Evolutionary conservation across 2,797 vertebrate genomes (phyloP), one percentile per base, ranked within the genome.

Genomic region (Choloepus didactylus): DNA sequence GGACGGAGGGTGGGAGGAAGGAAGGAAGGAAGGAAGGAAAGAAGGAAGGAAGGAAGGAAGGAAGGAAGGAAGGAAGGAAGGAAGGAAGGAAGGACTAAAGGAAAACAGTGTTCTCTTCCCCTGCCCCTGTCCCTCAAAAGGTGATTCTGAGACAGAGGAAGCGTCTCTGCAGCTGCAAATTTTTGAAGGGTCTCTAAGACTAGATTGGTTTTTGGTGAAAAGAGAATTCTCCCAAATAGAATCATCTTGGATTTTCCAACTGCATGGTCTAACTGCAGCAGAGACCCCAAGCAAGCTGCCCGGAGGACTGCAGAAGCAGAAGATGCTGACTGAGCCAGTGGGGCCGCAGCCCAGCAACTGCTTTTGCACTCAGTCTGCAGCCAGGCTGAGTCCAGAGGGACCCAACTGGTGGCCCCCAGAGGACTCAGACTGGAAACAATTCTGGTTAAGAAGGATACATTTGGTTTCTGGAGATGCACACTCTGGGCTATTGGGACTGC

Each of bases 171-270:
- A 83, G 73, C 41, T 69, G 0, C 38, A 35, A 1, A 21, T 87
- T 95, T 89, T 56, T 70, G 11, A 21, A 16, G 88, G 46, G 38
- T 96, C 97, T 95, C 89, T 97, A 95, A 92, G 62, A 94, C 56
- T 75, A 88, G 1, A 44, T 94, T 92, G 89, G 3, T 27, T 97
- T 96, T 93, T 54, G 59, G 89, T 93, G 41, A 92, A 95, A 97
- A 89, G 0, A 84, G 59, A n/a, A 44, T 60, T 89, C 81, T 95
- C 56, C 35, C 25, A 64, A 89, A 92, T 59, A 84, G 19, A 73
- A 84, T 56, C 77, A 12, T 76, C 46, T 94, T 86, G 51, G 89
- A 41, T 92, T 94, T 97, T 92, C 81, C 92, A 96, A 89, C 95
- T 87, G 69, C 44, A 66, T 69, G 27, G 41, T 98, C 59, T 96